A percentile compares a stretch with the other conserved stretches of the same genome.
phyloP scores from a whole-genome alignment of 2,888 invertebrate genomes.

The Sesia apiformis region DNA sequence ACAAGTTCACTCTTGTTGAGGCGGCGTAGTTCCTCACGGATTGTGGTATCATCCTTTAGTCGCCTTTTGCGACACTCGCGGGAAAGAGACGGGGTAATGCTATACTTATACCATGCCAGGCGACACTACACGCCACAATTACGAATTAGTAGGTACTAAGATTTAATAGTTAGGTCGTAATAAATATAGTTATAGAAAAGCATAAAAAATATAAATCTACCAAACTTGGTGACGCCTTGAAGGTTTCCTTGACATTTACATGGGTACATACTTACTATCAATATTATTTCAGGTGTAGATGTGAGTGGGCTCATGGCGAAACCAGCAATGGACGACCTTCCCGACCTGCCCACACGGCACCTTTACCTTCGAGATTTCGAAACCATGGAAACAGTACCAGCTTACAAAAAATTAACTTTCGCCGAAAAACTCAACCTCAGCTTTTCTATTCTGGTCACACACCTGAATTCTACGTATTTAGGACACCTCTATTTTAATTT shows the following conservation, averaged over 20 bases:
- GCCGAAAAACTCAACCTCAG: slow-evolving; percentile 37
- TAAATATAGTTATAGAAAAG: too few relatives aligned
- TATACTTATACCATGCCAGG: too few relatives aligned
- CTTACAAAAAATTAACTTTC: slow-evolving; percentile 48
- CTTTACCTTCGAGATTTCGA: slow-evolving; percentile 56
- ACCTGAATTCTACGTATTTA: slow-evolving; percentile 53
- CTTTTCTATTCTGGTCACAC: slow-evolving; percentile 17
- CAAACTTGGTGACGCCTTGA: too few relatives aligned
- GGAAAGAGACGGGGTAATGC: too few relatives aligned
- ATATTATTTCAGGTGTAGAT: slow-evolving; percentile 37
- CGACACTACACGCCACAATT: too few relatives aligned
- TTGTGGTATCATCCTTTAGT: too few relatives aligned
- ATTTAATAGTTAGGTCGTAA: too few relatives aligned
- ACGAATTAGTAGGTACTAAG: too few relatives aligned
- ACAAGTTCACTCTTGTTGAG: too few relatives aligned
- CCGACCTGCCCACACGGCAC: slow-evolving; percentile 24
- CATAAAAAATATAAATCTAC: too few relatives aligned
- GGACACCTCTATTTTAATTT: slow-evolving; percentile 78
- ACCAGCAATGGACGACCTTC: slow-evolving; percentile 34
- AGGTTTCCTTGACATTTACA: background rate
- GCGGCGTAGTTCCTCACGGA: too few relatives aligned
- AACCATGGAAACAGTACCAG: slow-evolving; percentile 46
- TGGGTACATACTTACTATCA: background rate
- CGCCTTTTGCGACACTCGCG: too few relatives aligned
- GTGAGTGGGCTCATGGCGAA: slow-evolving; percentile 27